Evolutionary conservation across 1,140 invertebrate genomes (phyloP).

Genomic region (Ditylenchus dipsaci): DNA sequence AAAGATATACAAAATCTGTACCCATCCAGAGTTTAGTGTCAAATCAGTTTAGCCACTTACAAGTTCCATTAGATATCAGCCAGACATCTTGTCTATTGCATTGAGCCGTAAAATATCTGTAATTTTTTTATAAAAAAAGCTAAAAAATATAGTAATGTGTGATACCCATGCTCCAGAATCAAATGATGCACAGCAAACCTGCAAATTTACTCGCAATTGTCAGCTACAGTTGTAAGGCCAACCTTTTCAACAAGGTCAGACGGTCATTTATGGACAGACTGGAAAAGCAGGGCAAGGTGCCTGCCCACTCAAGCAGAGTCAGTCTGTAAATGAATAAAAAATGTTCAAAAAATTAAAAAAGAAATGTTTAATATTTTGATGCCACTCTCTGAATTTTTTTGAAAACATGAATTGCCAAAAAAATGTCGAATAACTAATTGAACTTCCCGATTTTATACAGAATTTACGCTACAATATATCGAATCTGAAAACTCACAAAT

Average conservation of each 20-base stretch:
- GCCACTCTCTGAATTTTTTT: too few relatives aligned
- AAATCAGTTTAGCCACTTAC: constrained; percentile 22
- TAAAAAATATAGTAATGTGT: too few relatives aligned
- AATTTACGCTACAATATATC: too few relatives aligned
- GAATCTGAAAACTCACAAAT: constrained; percentile 8
- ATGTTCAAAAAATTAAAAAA: too few relatives aligned
- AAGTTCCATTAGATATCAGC: constrained; percentile 46
- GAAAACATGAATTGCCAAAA: too few relatives aligned
- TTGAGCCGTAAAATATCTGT: constrained; percentile 34
- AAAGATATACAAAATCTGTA: too few relatives aligned
- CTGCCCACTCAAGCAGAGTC: constrained; percentile 36
- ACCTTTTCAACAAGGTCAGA: constrained; percentile 41
- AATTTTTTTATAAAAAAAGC: too few relatives aligned
- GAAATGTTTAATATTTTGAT: too few relatives aligned
- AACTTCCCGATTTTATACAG: too few relatives aligned
- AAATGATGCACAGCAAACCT: constrained; percentile 39
- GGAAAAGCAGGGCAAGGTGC: constrained; percentile 36
- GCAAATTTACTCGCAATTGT: not conserved
- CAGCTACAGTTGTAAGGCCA: not conserved
- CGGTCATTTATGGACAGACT: constrained; percentile 23
- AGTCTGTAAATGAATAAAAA: too few relatives aligned
- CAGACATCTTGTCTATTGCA: constrained; percentile 39
- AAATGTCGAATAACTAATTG: too few relatives aligned
- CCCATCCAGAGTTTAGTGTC: too few relatives aligned
- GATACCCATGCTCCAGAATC: constrained; percentile 41